phyloP scores from a whole-genome alignment of 1,140 invertebrate genomes.

The Papilio machaon region DNA sequence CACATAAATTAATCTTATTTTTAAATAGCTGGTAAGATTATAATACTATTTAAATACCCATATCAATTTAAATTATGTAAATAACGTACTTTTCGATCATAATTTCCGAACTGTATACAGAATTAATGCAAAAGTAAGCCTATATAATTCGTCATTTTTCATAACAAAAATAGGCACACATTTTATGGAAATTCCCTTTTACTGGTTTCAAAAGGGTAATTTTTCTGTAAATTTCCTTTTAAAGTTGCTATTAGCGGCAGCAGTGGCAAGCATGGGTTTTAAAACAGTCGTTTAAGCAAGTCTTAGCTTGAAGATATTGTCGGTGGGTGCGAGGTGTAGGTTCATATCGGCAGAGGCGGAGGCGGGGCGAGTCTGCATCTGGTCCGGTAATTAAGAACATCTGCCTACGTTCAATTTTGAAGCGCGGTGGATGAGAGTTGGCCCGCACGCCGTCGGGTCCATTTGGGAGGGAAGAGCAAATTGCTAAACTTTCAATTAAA shows the following conservation, averaged over 20 bases:
- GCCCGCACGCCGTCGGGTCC: conserved; percentile 72
- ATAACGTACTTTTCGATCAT: too few relatives aligned
- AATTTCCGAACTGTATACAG: too few relatives aligned
- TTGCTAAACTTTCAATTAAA: conserved; percentile 82
- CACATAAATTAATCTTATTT: neutral
- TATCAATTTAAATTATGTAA: too few relatives aligned
- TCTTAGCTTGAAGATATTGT: conserved; percentile 59
- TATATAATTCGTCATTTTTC: too few relatives aligned
- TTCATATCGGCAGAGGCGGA: conserved; percentile 57
- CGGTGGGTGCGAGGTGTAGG: conserved; percentile 49
- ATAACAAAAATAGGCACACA: neutral
- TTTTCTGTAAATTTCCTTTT: conserved; percentile 52
- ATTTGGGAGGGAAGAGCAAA: conserved; percentile 78
- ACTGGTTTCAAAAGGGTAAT: conserved; percentile 37
- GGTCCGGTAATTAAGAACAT: conserved; percentile 79
- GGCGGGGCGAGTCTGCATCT: conserved; percentile 64
- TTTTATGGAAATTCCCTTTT: neutral
- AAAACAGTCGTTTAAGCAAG: conserved; percentile 56
- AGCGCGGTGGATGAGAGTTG: conserved; percentile 75
- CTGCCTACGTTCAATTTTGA: conserved; percentile 81
- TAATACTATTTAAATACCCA: too few relatives aligned
- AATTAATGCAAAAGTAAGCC: too few relatives aligned
- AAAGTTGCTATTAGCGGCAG: conserved; percentile 44
- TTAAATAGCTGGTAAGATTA: too few relatives aligned
- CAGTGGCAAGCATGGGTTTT: conserved; percentile 49